Percentiles rank a stretch among this genome's conserved stretches.
phyloP scores from a whole-genome alignment of 2,888 invertebrate genomes.

The Aphodius granarius region DNA sequence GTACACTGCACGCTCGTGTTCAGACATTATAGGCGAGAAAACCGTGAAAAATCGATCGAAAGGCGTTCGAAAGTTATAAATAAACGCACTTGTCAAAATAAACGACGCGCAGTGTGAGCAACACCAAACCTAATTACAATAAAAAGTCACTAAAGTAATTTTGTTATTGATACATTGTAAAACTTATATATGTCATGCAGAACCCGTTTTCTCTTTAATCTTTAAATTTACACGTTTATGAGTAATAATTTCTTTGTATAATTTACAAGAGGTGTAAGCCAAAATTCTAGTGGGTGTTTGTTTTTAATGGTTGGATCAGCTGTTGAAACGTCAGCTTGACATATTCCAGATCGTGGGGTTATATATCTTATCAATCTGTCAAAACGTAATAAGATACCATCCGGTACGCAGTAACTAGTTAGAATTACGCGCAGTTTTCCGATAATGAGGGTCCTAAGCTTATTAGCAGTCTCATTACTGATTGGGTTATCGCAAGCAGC shows the following conservation, averaged over 20 bases:
- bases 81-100: not conserved
- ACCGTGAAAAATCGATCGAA: not conserved
- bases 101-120: not conserved
- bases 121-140: not conserved
- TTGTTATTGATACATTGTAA: too few species aligned
- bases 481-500: not conserved
- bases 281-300: not conserved
- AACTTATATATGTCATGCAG: too few species aligned
- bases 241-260: too few species aligned
- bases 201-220: too few species aligned
- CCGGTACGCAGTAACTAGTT: not conserved
- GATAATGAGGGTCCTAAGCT: not conserved
- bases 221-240: too few species aligned
- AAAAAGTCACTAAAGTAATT: too few species aligned
- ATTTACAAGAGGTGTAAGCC: too few species aligned
- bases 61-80: not conserved
- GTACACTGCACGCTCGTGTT: conserved; percentile 79
- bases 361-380: not conserved
- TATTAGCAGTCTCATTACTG: not conserved
- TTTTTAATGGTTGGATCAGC: not conserved
- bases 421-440: not conserved
- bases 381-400: not conserved
- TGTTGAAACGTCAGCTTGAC: not conserved
- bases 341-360: not conserved
- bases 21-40: conserved; percentile 59